Percentiles rank a stretch among this genome's conserved stretches.
Evolutionary conservation across 2,113 vertebrate genomes (phyloP).

Genomic region (Reinhardtius hippoglossoides): DNA sequence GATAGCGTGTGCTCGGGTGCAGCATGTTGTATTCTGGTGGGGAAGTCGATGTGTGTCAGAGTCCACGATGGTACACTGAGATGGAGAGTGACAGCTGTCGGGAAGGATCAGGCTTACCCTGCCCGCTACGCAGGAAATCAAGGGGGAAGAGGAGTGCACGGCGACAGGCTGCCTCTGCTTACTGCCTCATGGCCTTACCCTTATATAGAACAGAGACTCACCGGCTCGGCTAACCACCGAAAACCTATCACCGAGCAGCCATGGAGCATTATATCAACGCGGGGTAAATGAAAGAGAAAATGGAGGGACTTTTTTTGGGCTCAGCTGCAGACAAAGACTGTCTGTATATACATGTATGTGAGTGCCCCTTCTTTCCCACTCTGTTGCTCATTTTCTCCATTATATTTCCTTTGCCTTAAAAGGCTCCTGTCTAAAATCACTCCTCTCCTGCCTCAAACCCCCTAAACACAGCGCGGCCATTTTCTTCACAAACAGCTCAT

Average conservation of each 20-base stretch:
- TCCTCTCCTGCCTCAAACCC: slow-evolving; percentile 45
- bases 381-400: slow-evolving; percentile 62
- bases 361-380: slow-evolving; percentile 21
- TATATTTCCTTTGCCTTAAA: slow-evolving; percentile 64
- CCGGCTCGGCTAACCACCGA: slow-evolving; percentile 32
- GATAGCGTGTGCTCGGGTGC: slow-evolving; percentile 37
- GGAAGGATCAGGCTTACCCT: slow-evolving; percentile 71
- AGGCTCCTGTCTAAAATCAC: slow-evolving; percentile 69
- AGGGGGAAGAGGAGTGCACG: slow-evolving; percentile 44
- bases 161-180: slow-evolving; percentile 67
- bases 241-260: slow-evolving; percentile 48
- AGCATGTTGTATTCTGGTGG: slow-evolving; percentile 42
- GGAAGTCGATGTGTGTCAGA: slow-evolving; percentile 54
- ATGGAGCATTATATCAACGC: slow-evolving; percentile 60
- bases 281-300: slow-evolving; percentile 18
- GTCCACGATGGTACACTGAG: slow-evolving; percentile 53
- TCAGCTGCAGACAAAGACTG: slow-evolving; percentile 28
- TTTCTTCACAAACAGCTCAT: slow-evolving; percentile 77
- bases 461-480: slow-evolving; percentile 63
- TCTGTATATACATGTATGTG: slow-evolving; percentile 11
- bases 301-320: not conserved
- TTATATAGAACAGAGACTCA: slow-evolving; percentile 56
- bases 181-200: slow-evolving; percentile 54
- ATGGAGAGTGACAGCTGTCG: slow-evolving; percentile 83
- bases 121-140: slow-evolving; percentile 59